Conservation (phyloP, 2,888 invertebrate genomes). For the Agriotes lineatus region DNA sequence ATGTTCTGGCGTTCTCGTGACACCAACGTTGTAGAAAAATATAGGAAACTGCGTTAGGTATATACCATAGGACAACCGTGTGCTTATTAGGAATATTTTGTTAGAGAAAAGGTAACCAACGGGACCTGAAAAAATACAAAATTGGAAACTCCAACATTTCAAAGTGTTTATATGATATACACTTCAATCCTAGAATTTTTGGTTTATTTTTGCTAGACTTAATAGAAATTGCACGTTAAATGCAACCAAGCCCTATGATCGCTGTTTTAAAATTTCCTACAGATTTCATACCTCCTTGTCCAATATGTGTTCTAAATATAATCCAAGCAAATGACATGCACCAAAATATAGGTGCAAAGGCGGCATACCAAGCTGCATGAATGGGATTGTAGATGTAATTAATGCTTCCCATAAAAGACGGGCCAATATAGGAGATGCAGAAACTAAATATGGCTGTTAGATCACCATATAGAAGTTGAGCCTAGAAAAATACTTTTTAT, state of each 20-base stretch:
- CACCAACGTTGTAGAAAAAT: slow-evolving; percentile 78
- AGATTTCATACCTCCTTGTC: slow-evolving; percentile 69
- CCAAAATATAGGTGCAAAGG: slow-evolving; percentile 79
- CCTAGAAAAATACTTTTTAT: slow-evolving; percentile 57
- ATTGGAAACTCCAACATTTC: no score
- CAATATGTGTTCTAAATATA: slow-evolving; percentile 74
- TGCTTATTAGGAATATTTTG: slow-evolving; percentile 74
- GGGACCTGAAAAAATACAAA: slow-evolving; percentile 65
- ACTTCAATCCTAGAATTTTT: no score
- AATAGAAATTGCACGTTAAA: no score
- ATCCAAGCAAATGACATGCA: slow-evolving; percentile 77
- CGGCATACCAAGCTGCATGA: slow-evolving; percentile 77
- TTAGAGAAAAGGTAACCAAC: slow-evolving; percentile 70
- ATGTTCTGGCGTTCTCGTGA: slow-evolving; percentile 70
- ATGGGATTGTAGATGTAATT: slow-evolving; percentile 73
- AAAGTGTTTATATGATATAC: no score
- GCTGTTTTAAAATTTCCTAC: no score
- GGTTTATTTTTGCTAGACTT: no score
- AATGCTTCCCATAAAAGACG: slow-evolving; percentile 75
- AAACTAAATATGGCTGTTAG: slow-evolving; percentile 68
- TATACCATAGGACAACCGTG: slow-evolving; percentile 78
- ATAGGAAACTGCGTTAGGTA: slow-evolving; percentile 80
- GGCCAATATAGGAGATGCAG: slow-evolving; percentile 71
- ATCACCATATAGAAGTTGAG: slow-evolving; percentile 67
- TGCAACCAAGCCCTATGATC: no score